Base-by-base conservation (phyloP, 1,140 invertebrate genomes). In the Hypothenemus hampei region DNA sequence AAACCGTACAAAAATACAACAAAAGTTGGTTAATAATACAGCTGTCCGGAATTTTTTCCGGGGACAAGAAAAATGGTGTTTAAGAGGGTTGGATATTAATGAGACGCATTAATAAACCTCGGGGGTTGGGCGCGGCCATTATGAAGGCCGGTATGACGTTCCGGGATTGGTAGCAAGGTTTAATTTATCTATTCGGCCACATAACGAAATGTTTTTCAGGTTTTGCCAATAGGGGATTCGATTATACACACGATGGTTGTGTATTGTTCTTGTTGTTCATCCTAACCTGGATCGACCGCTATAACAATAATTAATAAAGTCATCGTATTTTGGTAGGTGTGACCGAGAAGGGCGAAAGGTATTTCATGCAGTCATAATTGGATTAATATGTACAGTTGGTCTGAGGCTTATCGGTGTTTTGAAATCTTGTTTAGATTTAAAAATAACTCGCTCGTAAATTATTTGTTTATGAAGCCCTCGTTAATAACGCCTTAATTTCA, bases 1-100 rank as follows among this genome's bases (percentile, higher is more conserved):
- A n/a, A n/a, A n/a, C n/a, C n/a, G n/a, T n/a, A n/a, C n/a, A n/a
- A n/a, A n/a, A n/a, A n/a, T n/a, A n/a, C n/a, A n/a, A n/a, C n/a
- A n/a, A n/a, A n/a, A n/a, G n/a, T n/a, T 36, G 33, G 41, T 46
- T 45, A 36, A 26, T 33, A n/a, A 54, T 46, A 54, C 43, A 54
- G 43, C 41, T 54, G 41, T 54, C 29, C 33, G 20, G 24, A 52
- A 43, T 52, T 45, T 54, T 54, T 53, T 39, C 16, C n/a, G n/a
- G n/a, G 41, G 41, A 53, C 50, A 53, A 18, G 50, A 53, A 44
- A 53, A 53, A 53, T 53, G 50, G 50, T 53, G 50, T 53, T 45
- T 53, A 13, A 19, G 11, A 31, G 37, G 36, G 48, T 51, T 51
- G n/a, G 23, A 40, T 40, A 51, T 51, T 51, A 51, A 51, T 51